Evolutionary conservation across 2,113 vertebrate genomes (phyloP).

Genomic region (Elachura formosa): DNA sequence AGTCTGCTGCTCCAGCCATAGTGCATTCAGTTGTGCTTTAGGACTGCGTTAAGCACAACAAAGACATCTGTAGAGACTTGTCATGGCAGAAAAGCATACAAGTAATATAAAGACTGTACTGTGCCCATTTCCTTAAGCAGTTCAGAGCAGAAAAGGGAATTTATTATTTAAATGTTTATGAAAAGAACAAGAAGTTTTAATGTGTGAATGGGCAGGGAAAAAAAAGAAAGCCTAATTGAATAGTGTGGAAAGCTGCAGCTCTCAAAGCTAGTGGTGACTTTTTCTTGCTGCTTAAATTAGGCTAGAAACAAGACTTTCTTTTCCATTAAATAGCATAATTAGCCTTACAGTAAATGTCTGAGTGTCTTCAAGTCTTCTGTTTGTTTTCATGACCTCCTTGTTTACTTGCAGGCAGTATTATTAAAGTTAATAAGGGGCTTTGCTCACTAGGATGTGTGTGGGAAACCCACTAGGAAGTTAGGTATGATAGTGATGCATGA

Average conservation of each 20-base stretch:
- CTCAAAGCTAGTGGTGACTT: background rate
- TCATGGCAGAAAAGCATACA: background rate
- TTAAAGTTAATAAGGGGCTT: background rate
- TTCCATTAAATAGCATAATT: background rate
- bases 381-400: background rate
- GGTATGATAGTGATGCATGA: background rate
- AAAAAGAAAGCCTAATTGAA: background rate
- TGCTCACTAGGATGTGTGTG: background rate
- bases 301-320: background rate
- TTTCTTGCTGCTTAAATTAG: background rate
- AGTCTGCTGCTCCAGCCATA: background rate
- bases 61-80: background rate
- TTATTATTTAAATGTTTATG: conserved; percentile 56
- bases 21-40: background rate
- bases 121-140: background rate
- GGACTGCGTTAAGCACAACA: background rate
- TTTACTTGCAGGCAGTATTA: background rate
- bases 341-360: background rate
- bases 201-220: background rate
- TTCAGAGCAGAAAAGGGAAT: background rate
- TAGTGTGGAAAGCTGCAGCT: background rate
- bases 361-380: background rate
- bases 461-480: background rate
- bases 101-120: background rate
- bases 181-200: conserved; percentile 22